A percentile compares a stretch with the other conserved stretches of the same genome.
These are phyloP conservation scores for Pseudopodoces humilis DNA, from an alignment of 2,113 vertebrate species.

Conservation along the genomic window DNA sequence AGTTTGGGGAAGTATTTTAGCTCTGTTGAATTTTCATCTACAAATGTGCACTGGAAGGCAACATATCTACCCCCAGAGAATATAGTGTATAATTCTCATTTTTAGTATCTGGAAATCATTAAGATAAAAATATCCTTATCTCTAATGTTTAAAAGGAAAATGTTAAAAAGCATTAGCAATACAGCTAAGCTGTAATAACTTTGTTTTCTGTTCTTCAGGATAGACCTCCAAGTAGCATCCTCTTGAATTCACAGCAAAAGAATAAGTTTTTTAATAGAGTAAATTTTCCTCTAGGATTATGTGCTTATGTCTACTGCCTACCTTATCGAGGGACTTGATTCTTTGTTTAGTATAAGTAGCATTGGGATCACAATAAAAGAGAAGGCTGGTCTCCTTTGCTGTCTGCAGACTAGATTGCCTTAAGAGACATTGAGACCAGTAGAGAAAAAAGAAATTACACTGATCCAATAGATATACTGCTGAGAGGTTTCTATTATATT, in stretches of 20 bases:
- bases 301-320: constrained; percentile 11
- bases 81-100: neutral
- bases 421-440: constrained; percentile 68
- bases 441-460: constrained; percentile 69
- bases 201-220: neutral
- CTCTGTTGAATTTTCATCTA: neutral
- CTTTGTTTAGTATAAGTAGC: constrained; percentile 57
- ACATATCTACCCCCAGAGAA: neutral
- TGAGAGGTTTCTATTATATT: constrained; percentile 65
- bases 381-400: constrained; percentile 28
- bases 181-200: neutral
- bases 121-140: neutral
- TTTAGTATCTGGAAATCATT: neutral
- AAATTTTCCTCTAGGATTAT: constrained; percentile 33
- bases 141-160: neutral
- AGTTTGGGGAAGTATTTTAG: neutral
- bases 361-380: constrained; percentile 1
- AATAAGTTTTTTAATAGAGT: constrained; percentile 10
- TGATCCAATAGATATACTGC: constrained; percentile 64
- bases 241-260: neutral
- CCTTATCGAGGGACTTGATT: constrained; percentile 36
- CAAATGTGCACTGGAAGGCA: neutral
- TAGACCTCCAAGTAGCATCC: neutral
- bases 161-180: neutral
- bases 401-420: constrained; percentile 52